Percentiles rank a stretch among this genome's conserved stretches.
Conservation (phyloP, 2,113 vertebrate genomes). For the Phyllopteryx taeniolatus region DNA sequence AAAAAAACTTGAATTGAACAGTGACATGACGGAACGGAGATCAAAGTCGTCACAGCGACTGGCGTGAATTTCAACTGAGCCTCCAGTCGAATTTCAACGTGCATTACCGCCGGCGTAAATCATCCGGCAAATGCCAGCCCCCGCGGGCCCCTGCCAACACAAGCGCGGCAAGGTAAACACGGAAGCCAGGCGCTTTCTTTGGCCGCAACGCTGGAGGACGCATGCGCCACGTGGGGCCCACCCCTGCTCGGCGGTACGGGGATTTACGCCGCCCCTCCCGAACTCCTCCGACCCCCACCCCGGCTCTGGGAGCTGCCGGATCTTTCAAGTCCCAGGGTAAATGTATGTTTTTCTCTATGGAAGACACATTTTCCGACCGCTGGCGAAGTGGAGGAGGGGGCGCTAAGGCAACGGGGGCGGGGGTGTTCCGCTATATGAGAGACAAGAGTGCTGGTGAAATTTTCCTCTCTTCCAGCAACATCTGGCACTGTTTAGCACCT, state of each 20-base stretch:
- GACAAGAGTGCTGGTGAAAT: slow-evolving; percentile 20
- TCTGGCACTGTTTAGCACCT: slow-evolving; percentile 74
- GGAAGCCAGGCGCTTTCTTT: background rate
- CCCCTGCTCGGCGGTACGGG: slow-evolving; percentile 28
- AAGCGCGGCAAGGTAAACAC: background rate
- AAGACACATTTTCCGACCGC: slow-evolving; percentile 72
- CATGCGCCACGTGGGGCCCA: slow-evolving; percentile 31
- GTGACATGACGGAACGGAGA: no score
- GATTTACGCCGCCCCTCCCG: slow-evolving; percentile 29
- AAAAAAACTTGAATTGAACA: no score
- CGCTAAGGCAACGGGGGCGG: background rate
- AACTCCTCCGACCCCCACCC: background rate
- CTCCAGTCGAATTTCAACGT: background rate
- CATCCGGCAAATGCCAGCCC: background rate
- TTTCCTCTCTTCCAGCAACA: slow-evolving; percentile 44
- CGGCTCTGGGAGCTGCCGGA: slow-evolving; percentile 29
- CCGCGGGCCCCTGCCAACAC: slow-evolving; percentile 2
- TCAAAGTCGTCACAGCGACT: background rate
- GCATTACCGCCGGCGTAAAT: background rate
- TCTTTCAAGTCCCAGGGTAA: slow-evolving; percentile 46
- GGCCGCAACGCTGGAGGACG: slow-evolving; percentile 5
- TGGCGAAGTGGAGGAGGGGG: slow-evolving; percentile 34
- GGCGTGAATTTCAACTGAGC: background rate
- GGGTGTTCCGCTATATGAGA: slow-evolving; percentile 5
- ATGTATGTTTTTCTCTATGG: slow-evolving; percentile 64